Base-by-base conservation (phyloP, 2,888 invertebrate species). In the Patella depressa region DNA sequence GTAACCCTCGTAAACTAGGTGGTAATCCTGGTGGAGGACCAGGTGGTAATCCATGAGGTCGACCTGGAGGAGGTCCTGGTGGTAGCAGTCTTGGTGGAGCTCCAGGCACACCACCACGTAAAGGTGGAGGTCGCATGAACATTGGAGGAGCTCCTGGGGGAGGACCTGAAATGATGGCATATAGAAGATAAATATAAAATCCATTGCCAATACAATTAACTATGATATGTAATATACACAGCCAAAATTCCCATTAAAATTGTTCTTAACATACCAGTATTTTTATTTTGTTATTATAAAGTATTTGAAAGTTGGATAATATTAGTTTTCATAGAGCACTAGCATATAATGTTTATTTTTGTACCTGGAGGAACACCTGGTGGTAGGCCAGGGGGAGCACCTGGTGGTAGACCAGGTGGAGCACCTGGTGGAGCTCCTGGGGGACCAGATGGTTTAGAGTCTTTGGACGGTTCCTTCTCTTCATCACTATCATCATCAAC, bases 111-210 rank as follows among this genome's bases (percentile, higher is more conserved):
- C 82, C 87, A 53, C 87, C 86, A 70, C 86, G 78, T 34, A 87
- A 78, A 45, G 86, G 86, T 53, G 89, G 89, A 3, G 88, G 90
- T 72, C 89, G 82, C 77, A 90, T 81, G 84, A 90, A 89, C 88
- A 91, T 93, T 88, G 93, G 93, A 12, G 94, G 93, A 17, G 93
- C 93, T 45, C 93, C 93, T 78, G 93, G 92, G 65, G 93, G 93
- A 83, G 93, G 93, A 45, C 92, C 88, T 90, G 87, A 79, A 83
- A 90, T 78, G 24, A 81, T 74, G 54, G 17, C 72, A 74, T n/a
- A 55, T 73, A 24, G 14, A 69, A 59, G n/a, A 24, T 12, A 19
- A 5, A 1, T 24, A 53, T 12, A 15, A 5, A 59, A 74, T 54
- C 17, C n/a, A n/a, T 24, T 29, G 34, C n/a, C 14, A 53, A 17